phyloP scores from a whole-genome alignment of 1,140 invertebrate species.

The Euborellia annulipes region DNA sequence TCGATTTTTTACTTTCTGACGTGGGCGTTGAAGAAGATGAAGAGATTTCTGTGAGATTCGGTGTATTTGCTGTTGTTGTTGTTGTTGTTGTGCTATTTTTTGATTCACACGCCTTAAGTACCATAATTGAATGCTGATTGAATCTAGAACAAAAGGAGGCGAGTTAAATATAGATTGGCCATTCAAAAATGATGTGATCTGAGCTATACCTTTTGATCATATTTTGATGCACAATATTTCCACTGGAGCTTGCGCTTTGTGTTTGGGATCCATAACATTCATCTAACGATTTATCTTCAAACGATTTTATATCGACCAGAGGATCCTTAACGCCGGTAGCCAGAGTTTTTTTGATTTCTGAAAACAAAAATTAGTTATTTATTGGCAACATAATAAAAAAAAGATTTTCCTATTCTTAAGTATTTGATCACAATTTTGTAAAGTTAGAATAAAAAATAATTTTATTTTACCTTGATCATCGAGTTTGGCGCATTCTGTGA shows the following conservation, averaged over 20 bases:
- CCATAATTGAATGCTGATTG: slow-evolving; percentile 96
- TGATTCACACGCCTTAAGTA: slow-evolving; percentile 50
- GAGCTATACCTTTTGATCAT: slow-evolving; percentile 82
- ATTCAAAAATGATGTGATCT: no score
- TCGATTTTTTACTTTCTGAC: slow-evolving; percentile 11
- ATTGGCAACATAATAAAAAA: no score
- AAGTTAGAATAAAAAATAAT: slow-evolving; percentile 7
- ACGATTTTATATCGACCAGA: slow-evolving; percentile 61
- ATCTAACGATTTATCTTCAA: slow-evolving; percentile 56
- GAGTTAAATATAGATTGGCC: no score
- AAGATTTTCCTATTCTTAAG: slow-evolving; percentile 3
- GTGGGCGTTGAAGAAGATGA: background rate
- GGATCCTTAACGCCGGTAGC: slow-evolving; percentile 59
- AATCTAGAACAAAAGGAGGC: slow-evolving; percentile 37
- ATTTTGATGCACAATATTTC: slow-evolving; percentile 69
- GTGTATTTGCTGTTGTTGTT: background rate
- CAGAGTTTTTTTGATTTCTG: slow-evolving; percentile 61
- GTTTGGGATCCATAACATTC: slow-evolving; percentile 50
- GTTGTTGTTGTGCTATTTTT: background rate
- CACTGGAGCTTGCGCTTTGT: slow-evolving; percentile 33
- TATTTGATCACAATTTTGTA: slow-evolving; percentile 4
- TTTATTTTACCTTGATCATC: slow-evolving; percentile 62
- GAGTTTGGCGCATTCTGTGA: slow-evolving; percentile 90
- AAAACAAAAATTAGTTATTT: slow-evolving; percentile 10
- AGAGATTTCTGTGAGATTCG: background rate